Conservation (phyloP, 2,888 invertebrate species). For the Eutolmus rufibarbis region DNA sequence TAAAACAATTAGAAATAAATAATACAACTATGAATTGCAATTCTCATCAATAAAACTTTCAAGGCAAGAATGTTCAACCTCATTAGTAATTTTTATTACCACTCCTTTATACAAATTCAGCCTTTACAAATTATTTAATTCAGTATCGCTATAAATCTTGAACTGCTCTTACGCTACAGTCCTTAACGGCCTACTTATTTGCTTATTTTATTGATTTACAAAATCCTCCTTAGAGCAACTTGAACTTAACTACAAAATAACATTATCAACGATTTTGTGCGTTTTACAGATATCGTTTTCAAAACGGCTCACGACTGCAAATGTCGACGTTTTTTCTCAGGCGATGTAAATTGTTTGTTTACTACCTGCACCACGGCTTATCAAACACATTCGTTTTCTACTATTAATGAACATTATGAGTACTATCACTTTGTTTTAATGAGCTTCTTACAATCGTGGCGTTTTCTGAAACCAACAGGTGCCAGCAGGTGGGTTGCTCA, state of each 20-base stretch:
- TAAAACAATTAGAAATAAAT: not conserved
- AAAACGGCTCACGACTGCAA: not conserved
- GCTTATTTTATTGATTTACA: slow-evolving; percentile 24
- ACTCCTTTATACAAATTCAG: slow-evolving; percentile 30
- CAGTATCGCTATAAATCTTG: slow-evolving; percentile 5
- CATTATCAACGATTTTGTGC: slow-evolving; percentile 27
- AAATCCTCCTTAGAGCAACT: not conserved
- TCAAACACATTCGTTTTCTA: not conserved
- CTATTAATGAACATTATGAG: not conserved
- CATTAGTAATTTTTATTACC: slow-evolving; percentile 17
- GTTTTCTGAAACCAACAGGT: not conserved
- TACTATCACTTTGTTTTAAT: slow-evolving; percentile 13
- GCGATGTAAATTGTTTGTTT: not conserved
- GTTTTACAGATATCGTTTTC: slow-evolving; percentile 18
- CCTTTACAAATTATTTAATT: slow-evolving; percentile 30
- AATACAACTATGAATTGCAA: not conserved
- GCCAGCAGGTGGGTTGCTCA: not conserved
- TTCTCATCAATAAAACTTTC: not conserved
- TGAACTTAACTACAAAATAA: slow-evolving; percentile 21
- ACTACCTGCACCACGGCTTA: not conserved
- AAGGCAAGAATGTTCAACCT: not conserved
- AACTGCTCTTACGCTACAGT: slow-evolving; percentile 6
- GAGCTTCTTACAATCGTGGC: not conserved
- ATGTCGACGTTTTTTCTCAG: not conserved
- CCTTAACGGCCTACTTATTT: slow-evolving; percentile 13